phyloP scores from a whole-genome alignment of 2,113 vertebrate genomes.

The Litocranius walleri region DNA sequence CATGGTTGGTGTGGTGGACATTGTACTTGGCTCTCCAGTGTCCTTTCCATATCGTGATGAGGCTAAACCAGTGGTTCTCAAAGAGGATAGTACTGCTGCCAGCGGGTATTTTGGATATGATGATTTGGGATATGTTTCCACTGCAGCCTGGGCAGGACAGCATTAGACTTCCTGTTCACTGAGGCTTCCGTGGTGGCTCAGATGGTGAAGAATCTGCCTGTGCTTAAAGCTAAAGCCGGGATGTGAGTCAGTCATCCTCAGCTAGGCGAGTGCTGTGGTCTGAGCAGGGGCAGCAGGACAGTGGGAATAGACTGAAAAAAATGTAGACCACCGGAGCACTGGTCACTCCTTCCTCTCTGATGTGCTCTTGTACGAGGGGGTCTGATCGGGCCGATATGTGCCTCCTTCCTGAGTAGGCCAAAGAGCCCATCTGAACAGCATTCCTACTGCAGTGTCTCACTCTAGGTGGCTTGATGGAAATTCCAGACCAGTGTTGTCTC shows the following conservation, averaged over 20 bases:
- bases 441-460: slow-evolving; percentile 21
- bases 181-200: background rate
- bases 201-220: background rate
- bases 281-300: background rate
- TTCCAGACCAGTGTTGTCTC: slow-evolving; percentile 78
- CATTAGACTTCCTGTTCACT: background rate
- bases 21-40: background rate
- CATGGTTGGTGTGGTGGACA: rapidly evolving
- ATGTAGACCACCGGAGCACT: slow-evolving; percentile 91
- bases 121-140: background rate
- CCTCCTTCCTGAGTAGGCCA: slow-evolving; percentile 75
- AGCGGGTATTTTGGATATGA: background rate
- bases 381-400: slow-evolving; percentile 78
- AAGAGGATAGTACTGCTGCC: slow-evolving; percentile 42
- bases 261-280: background rate
- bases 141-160: background rate
- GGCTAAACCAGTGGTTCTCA: background rate
- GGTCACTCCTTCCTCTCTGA: slow-evolving; percentile 87
- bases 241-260: background rate
- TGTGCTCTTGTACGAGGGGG: slow-evolving; percentile 80
- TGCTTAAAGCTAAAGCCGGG: background rate
- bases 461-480: slow-evolving; percentile 64
- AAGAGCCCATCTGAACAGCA: slow-evolving; percentile 70
- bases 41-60: background rate
- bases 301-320: slow-evolving; percentile 66